Conservation (phyloP, 2,113 vertebrate species). For the Nothoprocta pentlandii region DNA sequence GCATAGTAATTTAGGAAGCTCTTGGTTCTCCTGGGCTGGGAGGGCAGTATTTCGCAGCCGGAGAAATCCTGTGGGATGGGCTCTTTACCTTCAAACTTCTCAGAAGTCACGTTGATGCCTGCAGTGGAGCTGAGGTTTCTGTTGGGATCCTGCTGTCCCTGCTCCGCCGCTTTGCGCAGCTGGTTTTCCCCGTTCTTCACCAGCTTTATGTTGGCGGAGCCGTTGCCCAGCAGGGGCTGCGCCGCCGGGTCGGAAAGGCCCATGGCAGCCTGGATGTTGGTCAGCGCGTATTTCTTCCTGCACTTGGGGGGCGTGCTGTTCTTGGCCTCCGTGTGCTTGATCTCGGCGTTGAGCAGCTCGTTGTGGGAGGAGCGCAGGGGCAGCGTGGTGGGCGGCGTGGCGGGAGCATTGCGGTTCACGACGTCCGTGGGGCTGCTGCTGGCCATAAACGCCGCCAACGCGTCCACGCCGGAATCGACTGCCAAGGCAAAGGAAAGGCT, state of each 20-base stretch:
- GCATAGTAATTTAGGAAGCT: constrained; percentile 93
- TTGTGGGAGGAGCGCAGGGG: constrained; percentile 95
- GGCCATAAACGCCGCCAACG: constrained; percentile 91
- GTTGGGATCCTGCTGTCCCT: constrained; percentile 87
- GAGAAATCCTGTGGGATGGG: constrained; percentile 74
- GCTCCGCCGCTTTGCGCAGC: constrained; percentile 91
- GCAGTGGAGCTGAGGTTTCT: constrained; percentile 82
- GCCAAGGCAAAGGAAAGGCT: constrained; percentile 6
- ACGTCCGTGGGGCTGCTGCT: constrained; percentile 85
- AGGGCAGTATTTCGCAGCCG: constrained; percentile 76
- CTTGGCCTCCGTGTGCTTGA: constrained; percentile 87
- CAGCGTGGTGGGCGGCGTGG: constrained; percentile 90
- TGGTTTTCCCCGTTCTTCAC: constrained; percentile 98
- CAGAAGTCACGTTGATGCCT: constrained; percentile 78
- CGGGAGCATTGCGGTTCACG: constrained; percentile 80
- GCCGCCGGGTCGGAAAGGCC: constrained; percentile 87
- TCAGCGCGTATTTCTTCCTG: constrained; percentile 90
- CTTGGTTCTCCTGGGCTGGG: constrained; percentile 88
- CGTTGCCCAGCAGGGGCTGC: constrained; percentile 81
- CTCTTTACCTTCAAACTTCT: constrained; percentile 90
- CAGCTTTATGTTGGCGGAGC: constrained; percentile 92
- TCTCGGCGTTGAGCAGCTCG: constrained; percentile 90
- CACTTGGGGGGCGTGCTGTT: constrained; percentile 90
- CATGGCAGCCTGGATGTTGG: constrained; percentile 91
- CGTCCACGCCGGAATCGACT: constrained; percentile 83